Evolutionary conservation across 2,113 vertebrate genomes (phyloP).

Genomic region (Sakesphorus luctuosus): DNA sequence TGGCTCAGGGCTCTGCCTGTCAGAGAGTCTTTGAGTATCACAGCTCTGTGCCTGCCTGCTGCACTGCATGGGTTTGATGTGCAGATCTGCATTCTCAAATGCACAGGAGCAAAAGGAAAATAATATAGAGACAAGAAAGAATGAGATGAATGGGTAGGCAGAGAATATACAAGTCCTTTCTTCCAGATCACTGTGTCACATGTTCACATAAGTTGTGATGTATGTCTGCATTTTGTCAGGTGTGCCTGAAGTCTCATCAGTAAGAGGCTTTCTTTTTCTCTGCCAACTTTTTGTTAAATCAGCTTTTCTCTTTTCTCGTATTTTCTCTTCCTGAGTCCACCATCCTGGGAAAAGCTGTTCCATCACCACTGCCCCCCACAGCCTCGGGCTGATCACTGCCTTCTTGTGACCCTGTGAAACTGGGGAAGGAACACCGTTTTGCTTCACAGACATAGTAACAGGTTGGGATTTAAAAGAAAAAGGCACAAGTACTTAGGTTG

Average conservation of each 20-base stretch:
- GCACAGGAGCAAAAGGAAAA: neutral
- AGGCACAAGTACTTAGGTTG: neutral
- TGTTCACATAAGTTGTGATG: neutral
- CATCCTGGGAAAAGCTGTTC: neutral
- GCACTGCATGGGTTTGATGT: neutral
- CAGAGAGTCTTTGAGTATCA: rapidly evolving
- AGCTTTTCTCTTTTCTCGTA: neutral
- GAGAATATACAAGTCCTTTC: neutral
- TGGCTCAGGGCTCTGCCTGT: neutral
- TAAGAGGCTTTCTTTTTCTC: neutral
- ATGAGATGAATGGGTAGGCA: neutral
- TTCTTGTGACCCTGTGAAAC: neutral
- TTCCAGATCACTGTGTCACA: neutral
- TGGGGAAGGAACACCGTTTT: neutral
- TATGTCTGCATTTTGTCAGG: neutral
- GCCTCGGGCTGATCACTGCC: rapidly evolving
- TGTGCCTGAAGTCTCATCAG: neutral
- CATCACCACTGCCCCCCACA: rapidly evolving
- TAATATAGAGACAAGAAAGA: neutral
- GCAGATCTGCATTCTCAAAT: neutral
- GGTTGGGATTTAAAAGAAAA: neutral
- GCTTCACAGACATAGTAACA: neutral
- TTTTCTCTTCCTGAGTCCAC: neutral
- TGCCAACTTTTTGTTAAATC: neutral
- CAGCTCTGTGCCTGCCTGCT: neutral